These are phyloP conservation scores for Corythornis vintsioides DNA, from an alignment of 2,113 vertebrate genomes.

Conservation along the genomic window DNA sequence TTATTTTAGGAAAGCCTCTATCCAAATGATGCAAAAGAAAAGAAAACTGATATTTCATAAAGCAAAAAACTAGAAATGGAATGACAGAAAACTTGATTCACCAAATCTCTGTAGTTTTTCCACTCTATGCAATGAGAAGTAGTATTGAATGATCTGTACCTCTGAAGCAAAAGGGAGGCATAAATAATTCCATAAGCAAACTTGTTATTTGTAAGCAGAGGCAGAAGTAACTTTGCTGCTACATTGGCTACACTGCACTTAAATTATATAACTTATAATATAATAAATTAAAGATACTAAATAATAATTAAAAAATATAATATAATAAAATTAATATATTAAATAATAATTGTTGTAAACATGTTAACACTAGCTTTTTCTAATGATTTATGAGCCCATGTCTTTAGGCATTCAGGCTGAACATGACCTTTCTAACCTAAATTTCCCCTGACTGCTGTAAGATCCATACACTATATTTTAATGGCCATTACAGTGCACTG, in stretches of 20 bases:
- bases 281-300: background rate
- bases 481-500: background rate
- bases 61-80: constrained; percentile 42
- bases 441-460: constrained; percentile 25
- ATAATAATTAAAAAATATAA: no score
- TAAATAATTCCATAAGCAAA: constrained; percentile 53
- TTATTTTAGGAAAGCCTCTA: constrained; percentile 67
- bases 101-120: constrained; percentile 11
- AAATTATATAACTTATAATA: constrained; percentile 30
- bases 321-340: no score
- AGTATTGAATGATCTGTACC: background rate
- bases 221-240: constrained; percentile 43
- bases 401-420: constrained; percentile 29
- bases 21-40: constrained; percentile 41
- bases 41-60: constrained; percentile 44
- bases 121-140: background rate
- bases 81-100: constrained; percentile 40
- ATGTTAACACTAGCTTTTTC: constrained; percentile 36
- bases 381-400: constrained; percentile 51
- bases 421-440: constrained; percentile 42
- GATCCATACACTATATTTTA: constrained; percentile 37
- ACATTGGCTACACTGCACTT: constrained; percentile 54
- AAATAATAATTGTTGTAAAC: no score
- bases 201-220: constrained; percentile 41
- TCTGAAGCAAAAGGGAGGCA: constrained; percentile 8